Conservation (phyloP, 1,140 invertebrate genomes). For the Rhizoglyphus robini region DNA sequence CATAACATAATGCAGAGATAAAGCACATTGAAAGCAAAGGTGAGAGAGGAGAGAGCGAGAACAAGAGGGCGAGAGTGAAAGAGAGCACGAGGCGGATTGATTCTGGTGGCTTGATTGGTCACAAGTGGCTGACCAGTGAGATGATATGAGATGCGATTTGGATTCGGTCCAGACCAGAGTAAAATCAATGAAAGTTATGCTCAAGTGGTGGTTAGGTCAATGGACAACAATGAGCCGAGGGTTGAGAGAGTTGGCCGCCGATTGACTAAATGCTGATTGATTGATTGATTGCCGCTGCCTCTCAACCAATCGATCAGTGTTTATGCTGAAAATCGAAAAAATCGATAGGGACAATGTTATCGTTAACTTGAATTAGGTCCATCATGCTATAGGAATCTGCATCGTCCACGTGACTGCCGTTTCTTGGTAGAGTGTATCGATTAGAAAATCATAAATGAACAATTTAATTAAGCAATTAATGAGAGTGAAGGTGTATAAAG, state of each 20-base stretch:
- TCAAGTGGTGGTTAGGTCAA: not conserved
- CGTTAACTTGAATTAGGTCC: not conserved
- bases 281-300: too few species aligned
- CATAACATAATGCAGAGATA: too few species aligned
- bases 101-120: too few species aligned
- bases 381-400: slow-evolving; percentile 6
- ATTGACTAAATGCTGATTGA: too few species aligned
- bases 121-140: too few species aligned
- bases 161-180: not conserved
- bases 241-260: too few species aligned
- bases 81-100: not conserved
- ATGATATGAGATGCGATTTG: too few species aligned
- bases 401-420: slow-evolving; percentile 3
- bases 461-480: not conserved
- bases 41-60: slow-evolving; percentile 2
- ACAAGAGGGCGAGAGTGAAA: not conserved
- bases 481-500: too few species aligned
- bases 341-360: not conserved
- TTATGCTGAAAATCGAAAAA: slow-evolving; percentile 10
- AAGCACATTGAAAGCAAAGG: not conserved
- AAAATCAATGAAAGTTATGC: not conserved
- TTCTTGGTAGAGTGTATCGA: not conserved
- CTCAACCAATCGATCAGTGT: not conserved
- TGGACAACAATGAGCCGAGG: too few species aligned
- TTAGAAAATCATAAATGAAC: not conserved